Conservation (phyloP, 2,888 invertebrate genomes). For the Geophilus truncorum region DNA sequence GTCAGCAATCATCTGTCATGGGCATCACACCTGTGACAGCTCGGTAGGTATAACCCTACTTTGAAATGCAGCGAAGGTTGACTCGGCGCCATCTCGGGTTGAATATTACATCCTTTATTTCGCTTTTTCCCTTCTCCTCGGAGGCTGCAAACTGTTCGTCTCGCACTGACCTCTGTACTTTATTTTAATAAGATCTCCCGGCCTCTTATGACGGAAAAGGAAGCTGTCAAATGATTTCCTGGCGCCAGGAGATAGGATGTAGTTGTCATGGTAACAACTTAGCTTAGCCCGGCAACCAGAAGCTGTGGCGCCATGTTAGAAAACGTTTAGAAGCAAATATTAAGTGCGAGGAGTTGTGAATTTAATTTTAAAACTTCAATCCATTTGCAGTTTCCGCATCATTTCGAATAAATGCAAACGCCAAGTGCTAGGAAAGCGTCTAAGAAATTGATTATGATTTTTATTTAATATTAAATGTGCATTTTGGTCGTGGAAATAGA, state of each 20-base stretch:
- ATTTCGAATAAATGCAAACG: neutral
- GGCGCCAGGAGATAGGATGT: constrained; percentile 14
- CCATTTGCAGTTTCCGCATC: neutral
- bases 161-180: neutral
- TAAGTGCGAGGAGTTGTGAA: neutral
- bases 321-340: neutral
- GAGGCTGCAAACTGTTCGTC: neutral
- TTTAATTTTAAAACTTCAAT: neutral
- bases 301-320: neutral
- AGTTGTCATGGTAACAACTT: neutral
- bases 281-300: neutral
- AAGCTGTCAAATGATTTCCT: constrained; percentile 17
- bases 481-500: too few relatives aligned
- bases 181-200: constrained; percentile 17
- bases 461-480: too few relatives aligned
- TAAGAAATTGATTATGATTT: too few relatives aligned
- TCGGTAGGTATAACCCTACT: neutral
- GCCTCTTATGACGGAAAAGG: constrained; percentile 15
- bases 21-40: neutral
- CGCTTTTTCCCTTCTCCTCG: neutral
- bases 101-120: neutral
- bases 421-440: neutral
- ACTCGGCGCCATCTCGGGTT: neutral
- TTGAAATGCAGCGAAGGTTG: neutral
- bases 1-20: neutral